Conservation (phyloP, 2,113 vertebrate species). For the Hippoglossus stenolepis region DNA sequence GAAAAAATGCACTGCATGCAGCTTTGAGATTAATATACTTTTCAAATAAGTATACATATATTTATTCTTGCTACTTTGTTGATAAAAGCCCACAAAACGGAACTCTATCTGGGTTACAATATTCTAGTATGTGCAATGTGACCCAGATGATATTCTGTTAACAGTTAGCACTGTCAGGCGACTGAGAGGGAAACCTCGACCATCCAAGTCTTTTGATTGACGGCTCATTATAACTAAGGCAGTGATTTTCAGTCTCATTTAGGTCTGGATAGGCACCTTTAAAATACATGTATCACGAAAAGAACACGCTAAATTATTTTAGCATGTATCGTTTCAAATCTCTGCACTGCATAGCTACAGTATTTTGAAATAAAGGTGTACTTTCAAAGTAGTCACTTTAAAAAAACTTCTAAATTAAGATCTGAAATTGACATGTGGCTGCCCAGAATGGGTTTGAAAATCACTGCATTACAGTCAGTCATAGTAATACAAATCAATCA, state of each 20-base stretch:
- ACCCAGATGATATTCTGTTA: background rate
- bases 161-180: too few relatives aligned
- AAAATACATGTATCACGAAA: background rate
- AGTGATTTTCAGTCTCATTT: conserved; percentile 52
- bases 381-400: background rate
- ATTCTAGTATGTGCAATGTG: background rate
- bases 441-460: background rate
- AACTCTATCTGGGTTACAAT: background rate
- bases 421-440: background rate
- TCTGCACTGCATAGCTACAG: conserved; percentile 35
- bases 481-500: conserved; percentile 18
- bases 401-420: background rate
- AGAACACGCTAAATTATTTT: conserved; percentile 7
- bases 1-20: background rate
- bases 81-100: background rate
- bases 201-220: background rate
- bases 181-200: too few relatives aligned
- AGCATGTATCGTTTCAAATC: conserved; percentile 14
- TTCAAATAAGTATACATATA: background rate
- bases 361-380: conserved; percentile 2
- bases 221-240: background rate
- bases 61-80: background rate
- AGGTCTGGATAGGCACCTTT: conserved; percentile 28
- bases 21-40: background rate
- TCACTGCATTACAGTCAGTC: conserved; percentile 24